Evolutionary conservation across 2,113 vertebrate genomes (phyloP), one percentile per base, ranked within the genome.

Genomic region (Toxostoma redivivum): DNA sequence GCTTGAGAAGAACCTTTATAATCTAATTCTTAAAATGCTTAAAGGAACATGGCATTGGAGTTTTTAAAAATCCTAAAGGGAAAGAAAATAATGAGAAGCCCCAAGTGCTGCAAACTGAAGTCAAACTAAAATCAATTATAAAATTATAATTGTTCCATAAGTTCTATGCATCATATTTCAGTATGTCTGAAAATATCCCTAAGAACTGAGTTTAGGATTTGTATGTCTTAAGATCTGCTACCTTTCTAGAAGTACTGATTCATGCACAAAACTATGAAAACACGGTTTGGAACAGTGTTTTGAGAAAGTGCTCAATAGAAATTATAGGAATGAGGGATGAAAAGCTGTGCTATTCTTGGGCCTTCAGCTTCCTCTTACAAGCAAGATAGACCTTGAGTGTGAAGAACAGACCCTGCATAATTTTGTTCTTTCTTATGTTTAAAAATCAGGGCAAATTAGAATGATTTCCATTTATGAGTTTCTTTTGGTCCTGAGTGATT

Each of bases 271-370:
- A 27, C 5, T 28, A 3, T 11, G 23, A 70, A 78, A 84, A 31
- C 3, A 48, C 5, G 7, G 11, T n/a, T 64, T 67, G 13, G 12
- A 89, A 23, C 3, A 12, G 11, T 27, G 14, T 51, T 90, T 91
- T 69, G 28, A 48, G 81, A 79, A 50, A 11, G 1, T 11, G 3
- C 11, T 81, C 3, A 14, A 23, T 5, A 86, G 37, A 79, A 88
- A 53, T 38, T 57, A 22, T 5, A 40, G 13, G 17, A 72, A 8
- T 44, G 28, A 60, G 15, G 25, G 10, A 18, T 22, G 8, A 61
- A 65, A 74, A 85, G 0, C 17, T 24, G 2, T 38, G n/a, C 2
- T 51, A 1, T 33, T 42, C 10, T 64, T 56, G 42, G 27, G 17
- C 13, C 27, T 22, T 42, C 25, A 61, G 2, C 15, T 81, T 79